Evolutionary conservation across 30 jellyfish, hydroid and myxozoan genomes (phyloP), one percentile per base, ranked within the genome.

Genomic region (Nemopilema nomurai): DNA sequence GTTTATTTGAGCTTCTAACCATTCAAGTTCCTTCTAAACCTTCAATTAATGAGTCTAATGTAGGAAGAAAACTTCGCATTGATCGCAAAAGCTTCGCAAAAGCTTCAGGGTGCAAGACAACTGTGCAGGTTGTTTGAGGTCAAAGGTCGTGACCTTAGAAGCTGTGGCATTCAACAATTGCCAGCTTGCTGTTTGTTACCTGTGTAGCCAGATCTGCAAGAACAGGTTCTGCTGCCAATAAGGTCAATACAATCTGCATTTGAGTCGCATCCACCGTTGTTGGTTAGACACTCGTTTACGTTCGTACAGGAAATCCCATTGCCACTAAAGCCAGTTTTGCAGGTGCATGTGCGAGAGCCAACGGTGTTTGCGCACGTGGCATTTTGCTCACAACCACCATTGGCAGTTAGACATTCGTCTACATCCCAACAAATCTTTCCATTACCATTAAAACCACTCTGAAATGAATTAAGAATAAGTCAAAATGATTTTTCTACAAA

Each of bases 301-400:
- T 73, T 62, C 8, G 13, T 29, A 33, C 83, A 73, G 19, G 4
- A 26, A 3, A 8, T 22, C 1, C 83, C 83, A 31, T 73, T 50
- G 62, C 91, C 91, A 4, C 79, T 26, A 26, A 50, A 83, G 17
- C 91, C 91, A 1, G 13, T 3, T 28, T 70, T 70, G 81, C 91
- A 83, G 0, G 85, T n/a, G 79, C 91, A 83, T 26, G 27, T 20
- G 1, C 49, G n/a, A 16, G 85, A 25, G 30, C 86, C 91, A 41
- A 25, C 28, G 16, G 30, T 30, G 50, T 69, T 70, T 31, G 0
- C 30, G 51, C 91, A 83, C 49, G 26, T 3, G 27, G 91, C 91
- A 71, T 83, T 28, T 16, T 17, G 30, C 9, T 57, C 51, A 20
- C 86, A 70, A 27, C 73, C 79, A 50, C 71, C 80, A 29, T 62